These are phyloP conservation scores for Teinopalpus imperialis DNA, from an alignment of 2,888 invertebrate species.

Conservation along the genomic window DNA sequence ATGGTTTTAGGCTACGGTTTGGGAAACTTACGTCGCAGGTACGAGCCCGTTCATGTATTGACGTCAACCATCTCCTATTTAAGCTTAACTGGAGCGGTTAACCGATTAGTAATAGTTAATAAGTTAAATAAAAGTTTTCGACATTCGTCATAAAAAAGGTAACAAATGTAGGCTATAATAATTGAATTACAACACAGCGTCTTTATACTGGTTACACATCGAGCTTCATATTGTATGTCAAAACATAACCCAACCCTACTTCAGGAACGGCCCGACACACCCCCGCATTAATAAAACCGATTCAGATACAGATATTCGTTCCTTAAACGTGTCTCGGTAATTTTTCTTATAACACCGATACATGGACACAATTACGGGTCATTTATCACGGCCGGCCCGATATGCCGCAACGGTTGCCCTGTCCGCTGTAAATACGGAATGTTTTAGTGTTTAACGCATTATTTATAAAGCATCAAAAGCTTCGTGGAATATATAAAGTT, in stretches of 20 bases:
- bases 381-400: constrained; percentile 50
- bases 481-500: no score
- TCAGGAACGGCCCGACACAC: constrained; percentile 17
- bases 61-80: no score
- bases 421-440: constrained; percentile 1
- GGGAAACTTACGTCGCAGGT: no score
- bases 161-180: no score
- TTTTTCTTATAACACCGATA: constrained; percentile 61
- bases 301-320: constrained; percentile 32
- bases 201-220: no score
- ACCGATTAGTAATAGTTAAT: no score
- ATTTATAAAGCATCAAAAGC: constrained; percentile 2
- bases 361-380: constrained; percentile 60
- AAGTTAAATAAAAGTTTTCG: no score
- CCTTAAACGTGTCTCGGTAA: constrained; percentile 39
- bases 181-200: no score
- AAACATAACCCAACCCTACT: not conserved
- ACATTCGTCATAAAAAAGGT: no score
- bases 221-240: not conserved
- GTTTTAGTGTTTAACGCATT: constrained; percentile 19
- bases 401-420: not conserved
- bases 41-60: no score
- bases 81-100: no score
- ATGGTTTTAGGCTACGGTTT: no score
- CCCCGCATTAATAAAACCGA: constrained; percentile 32